These are phyloP conservation scores for Lamellibrachia satsuma DNA, from an alignment of 2,888 invertebrate species.

Conservation along the genomic window DNA sequence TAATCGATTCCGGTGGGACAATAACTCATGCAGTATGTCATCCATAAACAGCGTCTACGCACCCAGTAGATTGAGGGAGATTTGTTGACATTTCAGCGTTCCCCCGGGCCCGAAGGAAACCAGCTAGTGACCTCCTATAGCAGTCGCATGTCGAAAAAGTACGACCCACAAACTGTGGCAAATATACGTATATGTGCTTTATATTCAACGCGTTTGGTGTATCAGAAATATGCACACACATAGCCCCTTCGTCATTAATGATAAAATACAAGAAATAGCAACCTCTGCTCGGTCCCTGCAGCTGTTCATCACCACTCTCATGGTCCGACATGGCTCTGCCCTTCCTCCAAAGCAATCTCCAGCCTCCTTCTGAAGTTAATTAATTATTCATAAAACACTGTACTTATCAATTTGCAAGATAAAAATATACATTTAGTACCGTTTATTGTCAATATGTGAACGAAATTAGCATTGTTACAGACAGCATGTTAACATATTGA, in stretches of 20 bases:
- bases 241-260: neutral
- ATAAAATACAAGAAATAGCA: constrained; percentile 17
- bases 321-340: constrained; percentile 67
- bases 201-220: neutral
- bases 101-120: constrained; percentile 14
- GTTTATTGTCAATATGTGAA: neutral
- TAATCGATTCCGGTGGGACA: neutral
- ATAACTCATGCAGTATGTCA: neutral
- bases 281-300: constrained; percentile 63
- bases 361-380: constrained; percentile 61
- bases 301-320: constrained; percentile 65
- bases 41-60: neutral
- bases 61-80: constrained; percentile 7
- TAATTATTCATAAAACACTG: constrained; percentile 57
- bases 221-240: neutral
- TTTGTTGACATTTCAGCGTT: constrained; percentile 17
- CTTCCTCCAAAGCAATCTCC: constrained; percentile 56
- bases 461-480: neutral
- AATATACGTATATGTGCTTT: neutral
- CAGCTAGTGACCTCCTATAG: constrained; percentile 17
- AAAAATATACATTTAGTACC: neutral
- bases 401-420: constrained; percentile 4
- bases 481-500: neutral
- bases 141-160: neutral
- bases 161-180: constrained; percentile 12